These are phyloP conservation scores for Caenorhabditis tropicalis DNA, from an alignment of 1,140 invertebrate genomes.

Conservation along the genomic window DNA sequence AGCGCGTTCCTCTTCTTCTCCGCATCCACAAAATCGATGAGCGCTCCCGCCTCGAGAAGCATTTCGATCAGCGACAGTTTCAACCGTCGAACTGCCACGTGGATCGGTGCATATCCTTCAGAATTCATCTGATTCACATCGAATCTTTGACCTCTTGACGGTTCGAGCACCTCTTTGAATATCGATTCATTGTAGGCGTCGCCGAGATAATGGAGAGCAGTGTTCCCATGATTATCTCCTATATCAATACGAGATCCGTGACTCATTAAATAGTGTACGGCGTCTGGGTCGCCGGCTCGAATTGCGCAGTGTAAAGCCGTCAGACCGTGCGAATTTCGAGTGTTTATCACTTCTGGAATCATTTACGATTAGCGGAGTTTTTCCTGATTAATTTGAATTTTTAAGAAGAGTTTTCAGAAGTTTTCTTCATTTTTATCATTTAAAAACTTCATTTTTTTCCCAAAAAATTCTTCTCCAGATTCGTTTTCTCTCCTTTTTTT, in stretches of 20 bases:
- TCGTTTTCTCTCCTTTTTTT: no score
- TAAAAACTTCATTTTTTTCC: no score
- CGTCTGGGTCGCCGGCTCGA: slow-evolving; percentile 47
- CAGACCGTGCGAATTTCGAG: slow-evolving; percentile 42
- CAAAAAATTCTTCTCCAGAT: no score
- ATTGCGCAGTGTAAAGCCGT: slow-evolving; percentile 50
- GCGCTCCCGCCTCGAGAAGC: slow-evolving; percentile 38
- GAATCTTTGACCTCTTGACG: not conserved
- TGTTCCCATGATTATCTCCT: slow-evolving; percentile 39
- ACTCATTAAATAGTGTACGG: slow-evolving; percentile 49
- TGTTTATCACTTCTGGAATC: slow-evolving; percentile 46
- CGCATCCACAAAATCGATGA: slow-evolving; percentile 35
- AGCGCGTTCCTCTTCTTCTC: slow-evolving; percentile 41
- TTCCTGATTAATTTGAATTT: no score
- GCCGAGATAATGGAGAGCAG: slow-evolving; percentile 52
- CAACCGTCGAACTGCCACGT: slow-evolving; percentile 52
- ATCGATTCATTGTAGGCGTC: slow-evolving; percentile 55
- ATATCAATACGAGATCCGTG: slow-evolving; percentile 33
- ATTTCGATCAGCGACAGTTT: slow-evolving; percentile 53
- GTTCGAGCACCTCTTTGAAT: slow-evolving; percentile 52
- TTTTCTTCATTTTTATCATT: no score
- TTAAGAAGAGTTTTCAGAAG: no score
- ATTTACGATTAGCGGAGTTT: no score
- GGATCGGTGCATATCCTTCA: slow-evolving; percentile 45
- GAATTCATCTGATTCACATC: slow-evolving; percentile 50